A percentile compares a stretch with the other conserved stretches of the same genome.
Evolutionary conservation across 2,888 invertebrate genomes (phyloP).

Genomic region (Criorhina ranunculi): DNA sequence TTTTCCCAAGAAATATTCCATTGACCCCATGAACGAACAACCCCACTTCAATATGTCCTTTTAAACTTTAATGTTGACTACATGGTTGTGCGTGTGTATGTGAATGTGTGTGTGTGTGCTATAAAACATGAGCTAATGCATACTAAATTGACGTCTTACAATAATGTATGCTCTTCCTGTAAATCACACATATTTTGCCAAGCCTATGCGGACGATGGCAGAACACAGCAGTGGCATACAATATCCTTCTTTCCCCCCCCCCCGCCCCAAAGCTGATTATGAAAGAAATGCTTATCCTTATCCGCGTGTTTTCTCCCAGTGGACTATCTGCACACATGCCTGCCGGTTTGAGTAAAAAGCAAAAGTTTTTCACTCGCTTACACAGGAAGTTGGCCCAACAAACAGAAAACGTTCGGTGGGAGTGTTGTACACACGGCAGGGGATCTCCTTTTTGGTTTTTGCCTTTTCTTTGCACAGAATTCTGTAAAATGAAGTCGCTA

Average conservation of each 20-base stretch:
- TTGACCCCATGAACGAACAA: slow-evolving; percentile 61
- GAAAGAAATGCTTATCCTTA: slow-evolving; percentile 68
- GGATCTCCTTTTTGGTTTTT: slow-evolving; percentile 57
- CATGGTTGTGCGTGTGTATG: neutral
- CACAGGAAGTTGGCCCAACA: slow-evolving; percentile 55
- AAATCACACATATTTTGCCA: slow-evolving; percentile 64
- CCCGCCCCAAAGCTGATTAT: slow-evolving; percentile 64
- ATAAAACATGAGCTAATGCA: slow-evolving; percentile 58
- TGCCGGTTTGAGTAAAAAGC: neutral
- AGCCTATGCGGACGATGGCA: slow-evolving; percentile 27
- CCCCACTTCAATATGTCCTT: neutral
- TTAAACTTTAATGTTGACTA: slow-evolving; percentile 11
- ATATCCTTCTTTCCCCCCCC: too few species aligned
- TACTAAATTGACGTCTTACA: slow-evolving; percentile 73
- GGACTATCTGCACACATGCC: slow-evolving; percentile 24
- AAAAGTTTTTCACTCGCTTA: slow-evolving; percentile 55
- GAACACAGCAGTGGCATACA: neutral
- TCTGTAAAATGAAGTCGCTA: slow-evolving; percentile 37
- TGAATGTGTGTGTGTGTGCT: neutral
- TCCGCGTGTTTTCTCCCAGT: slow-evolving; percentile 31
- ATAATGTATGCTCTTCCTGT: slow-evolving; percentile 65
- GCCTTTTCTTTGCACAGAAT: slow-evolving; percentile 31
- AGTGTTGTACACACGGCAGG: slow-evolving; percentile 36
- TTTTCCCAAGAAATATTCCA: slow-evolving; percentile 42
- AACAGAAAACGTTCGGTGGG: slow-evolving; percentile 20